Base-by-base conservation (phyloP, 2,797 vertebrate genomes). In the Notolepis coatsorum region DNA sequence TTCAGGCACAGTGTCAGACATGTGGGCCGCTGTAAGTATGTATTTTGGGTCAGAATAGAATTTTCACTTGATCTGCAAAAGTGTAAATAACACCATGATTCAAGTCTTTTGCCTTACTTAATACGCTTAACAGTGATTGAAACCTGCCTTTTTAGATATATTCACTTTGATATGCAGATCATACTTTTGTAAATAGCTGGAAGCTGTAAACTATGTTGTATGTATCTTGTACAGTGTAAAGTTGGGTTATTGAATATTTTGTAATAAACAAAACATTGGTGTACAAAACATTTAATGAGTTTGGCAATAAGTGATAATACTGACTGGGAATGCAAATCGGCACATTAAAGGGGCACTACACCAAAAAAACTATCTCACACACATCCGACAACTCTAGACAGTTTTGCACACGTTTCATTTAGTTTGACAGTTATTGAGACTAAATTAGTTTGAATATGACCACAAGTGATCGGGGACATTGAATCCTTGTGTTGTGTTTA, bases 161-260 rank as follows among this genome's bases (percentile, higher is more conserved):
- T 84, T 85, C 82, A 89, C 85, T 93, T 93, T 93, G 88, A 93
- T 92, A 92, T 90, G 81, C 89, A 91, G 89, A 92, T 87, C 81
- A 75, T 82, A 82, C 73, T 68, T 89, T 88, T 93, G 91, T 92
- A 92, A 88, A 92, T 89, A 92, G 85, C 83, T 75, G 88, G 88
- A 89, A 81, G 79, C 82, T 90, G 81, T 87, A 89, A 88, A 88
- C 79, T 84, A 87, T 88, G 87, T 89, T 87, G 85, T 88, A 88
- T 87, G 85, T 88, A 88, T 89, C 88, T 86, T 93, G 91, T 92
- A 92, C 89, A 91, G 89, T 90, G 85, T 89, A 88, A 90, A 92
- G 88, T 82, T 91, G 85, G 85, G 82, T 91, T 89, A 88, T 90
- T 88, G 71, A 90, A 82, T 86, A 90, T 92, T 92, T 93, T 93